These are phyloP conservation scores for Metaphire vulgaris DNA, from an alignment of 1,140 invertebrate genomes.

Conservation along the genomic window DNA sequence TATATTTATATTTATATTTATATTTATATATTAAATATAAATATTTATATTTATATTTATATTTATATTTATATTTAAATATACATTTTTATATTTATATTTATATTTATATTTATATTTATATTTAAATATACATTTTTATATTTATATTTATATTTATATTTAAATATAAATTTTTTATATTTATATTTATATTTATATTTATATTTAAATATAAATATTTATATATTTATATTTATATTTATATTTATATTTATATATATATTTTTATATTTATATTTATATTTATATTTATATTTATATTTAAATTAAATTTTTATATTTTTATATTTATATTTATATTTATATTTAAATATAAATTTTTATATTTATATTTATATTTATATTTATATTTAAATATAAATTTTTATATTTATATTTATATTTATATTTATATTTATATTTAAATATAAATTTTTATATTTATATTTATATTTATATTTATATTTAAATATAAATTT, in stretches of 20 bases:
- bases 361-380: not conserved
- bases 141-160: not conserved
- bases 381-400: not conserved
- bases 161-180: not conserved
- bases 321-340: not conserved
- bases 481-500: not conserved
- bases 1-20: not conserved
- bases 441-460: not conserved
- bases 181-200: not conserved
- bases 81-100: not conserved
- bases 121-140: not conserved
- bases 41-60: not conserved
- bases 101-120: not conserved
- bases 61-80: not conserved
- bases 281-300: not conserved
- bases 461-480: not conserved
- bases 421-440: constrained; percentile 6
- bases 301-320: not conserved
- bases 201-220: not conserved
- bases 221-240: not conserved
- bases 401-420: not conserved
- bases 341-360: not conserved
- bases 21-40: not conserved
- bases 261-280: not conserved
- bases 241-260: not conserved